phyloP scores from a whole-genome alignment of 2,797 vertebrate genomes.

The Anguilla pacifica region DNA sequence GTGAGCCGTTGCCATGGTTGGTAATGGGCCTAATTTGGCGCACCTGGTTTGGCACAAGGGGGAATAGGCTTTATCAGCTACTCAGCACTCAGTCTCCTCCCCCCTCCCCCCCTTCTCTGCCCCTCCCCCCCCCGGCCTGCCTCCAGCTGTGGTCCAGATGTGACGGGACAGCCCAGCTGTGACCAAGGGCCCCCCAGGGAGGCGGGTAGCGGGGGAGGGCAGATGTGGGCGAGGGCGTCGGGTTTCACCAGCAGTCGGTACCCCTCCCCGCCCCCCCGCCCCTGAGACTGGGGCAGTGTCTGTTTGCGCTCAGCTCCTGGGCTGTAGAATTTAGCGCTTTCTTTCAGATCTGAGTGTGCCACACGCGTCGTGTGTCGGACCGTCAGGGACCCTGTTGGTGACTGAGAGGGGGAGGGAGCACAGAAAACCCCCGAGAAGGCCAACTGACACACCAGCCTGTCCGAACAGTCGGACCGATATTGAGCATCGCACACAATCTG shows the following conservation, averaged over 20 bases:
- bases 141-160: slow-evolving; percentile 37
- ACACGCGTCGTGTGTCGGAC: background rate
- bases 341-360: background rate
- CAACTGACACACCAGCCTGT: background rate
- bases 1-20: background rate
- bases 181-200: slow-evolving; percentile 4
- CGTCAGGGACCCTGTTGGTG: background rate
- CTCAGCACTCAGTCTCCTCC: background rate
- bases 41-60: background rate
- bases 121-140: background rate
- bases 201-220: background rate
- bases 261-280: background rate
- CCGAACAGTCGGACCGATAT: background rate
- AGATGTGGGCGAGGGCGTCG: background rate
- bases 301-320: background rate
- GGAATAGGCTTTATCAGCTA: background rate
- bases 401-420: background rate
- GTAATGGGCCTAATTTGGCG: background rate
- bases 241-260: background rate
- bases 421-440: background rate
- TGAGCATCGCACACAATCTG: background rate
- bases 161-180: slow-evolving; percentile 15
- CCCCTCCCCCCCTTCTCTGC: background rate
- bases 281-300: background rate
- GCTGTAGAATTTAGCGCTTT: slow-evolving; percentile 13